Evolutionary conservation across 2,113 vertebrate species (phyloP), one percentile per base, ranked within the genome.

Genomic region (Sceloporus undulatus): DNA sequence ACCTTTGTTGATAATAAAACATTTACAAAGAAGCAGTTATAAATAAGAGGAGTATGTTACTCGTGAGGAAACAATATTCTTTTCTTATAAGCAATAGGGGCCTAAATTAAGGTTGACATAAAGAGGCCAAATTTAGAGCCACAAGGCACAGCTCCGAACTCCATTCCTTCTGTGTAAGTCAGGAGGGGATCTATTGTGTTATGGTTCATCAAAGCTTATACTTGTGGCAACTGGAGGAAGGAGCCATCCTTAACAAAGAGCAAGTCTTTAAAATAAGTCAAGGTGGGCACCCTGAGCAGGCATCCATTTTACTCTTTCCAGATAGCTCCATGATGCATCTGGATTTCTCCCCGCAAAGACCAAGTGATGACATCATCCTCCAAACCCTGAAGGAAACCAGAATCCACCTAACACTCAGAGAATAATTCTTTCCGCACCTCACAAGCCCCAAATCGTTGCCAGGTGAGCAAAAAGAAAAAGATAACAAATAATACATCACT

Each of bases 101-200:
- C 90, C 91, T 89, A 90, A 93, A 95, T 94, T 86, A 88, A 93
- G 78, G 91, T 79, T 94, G 95, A 94, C 93, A 91, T 94, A 92
- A 94, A 85, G 86, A 95, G 93, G 94, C 85, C 91, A 94, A 84
- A 91, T 84, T 88, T 91, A 68, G 87, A 48, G 0, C 0, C 1
- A 0, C 48, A 0, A 10, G 89, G 87, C 66, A 84, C 48, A 79
- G 56, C 40, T 2, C 83, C 1, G 9, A 77, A 85, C 86, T 84
- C 2, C 0, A 52, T 74, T 3, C 62, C 0, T 4, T 75, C 73
- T 1, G 0, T 85, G 42, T 62, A 1, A n/a, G 38, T 38, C 85
- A 0, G 13, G 9, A 56, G 78, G 88, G 9, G 29, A 25, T 77
- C 52, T 38, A 48, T 82, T 71, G 87, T 1, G 9, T 90, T 8